Base-by-base conservation (phyloP, 2,888 invertebrate species). In the Rhagium mordax region DNA sequence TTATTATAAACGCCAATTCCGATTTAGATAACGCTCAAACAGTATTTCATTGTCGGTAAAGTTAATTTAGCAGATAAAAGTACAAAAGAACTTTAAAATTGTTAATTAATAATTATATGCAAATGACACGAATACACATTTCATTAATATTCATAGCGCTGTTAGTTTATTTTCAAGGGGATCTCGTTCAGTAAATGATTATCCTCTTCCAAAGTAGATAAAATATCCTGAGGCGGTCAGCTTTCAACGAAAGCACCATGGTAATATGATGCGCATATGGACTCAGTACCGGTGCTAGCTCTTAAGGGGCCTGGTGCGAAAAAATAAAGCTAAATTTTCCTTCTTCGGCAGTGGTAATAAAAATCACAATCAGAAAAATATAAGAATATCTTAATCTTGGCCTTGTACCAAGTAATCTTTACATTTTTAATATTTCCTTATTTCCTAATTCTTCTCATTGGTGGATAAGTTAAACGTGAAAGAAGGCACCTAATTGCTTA, bases 121-220 rank as follows among this genome's bases (percentile, higher is more conserved):
- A 53, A 49, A 51, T 27, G 20, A 48, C 8, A 59, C 16, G 48
- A 29, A 62, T 55, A 20, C 16, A 21, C 47, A 33, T 60, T 55
- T 21, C 53, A 57, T 72, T 64, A 72, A 72, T 70, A 72, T 72
- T 72, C 68, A 72, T 72, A 69, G 72, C 10, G 59, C 48, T 69
- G 69, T 72, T 72, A 72, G 62, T 62, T 29, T 62, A 49, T 62
- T n/a, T n/a, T 69, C 68, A 61, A 68, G 55, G 51, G 64, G 69
- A 24, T 48, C 27, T 60, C 29, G 41, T 18, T 15, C 13, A 33
- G 41, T 51, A 57, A 48, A 48, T 69, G 51, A 53, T 51, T 51
- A 29, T 64, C 24, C 27, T 16, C 24, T 4, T 24, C 64, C 16
- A 51, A 64, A 51, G 48, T 21, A 62, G 64, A 64, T 8, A 27